Base-by-base conservation (phyloP, 2,888 invertebrate species). In the Campaea margaritaria region DNA sequence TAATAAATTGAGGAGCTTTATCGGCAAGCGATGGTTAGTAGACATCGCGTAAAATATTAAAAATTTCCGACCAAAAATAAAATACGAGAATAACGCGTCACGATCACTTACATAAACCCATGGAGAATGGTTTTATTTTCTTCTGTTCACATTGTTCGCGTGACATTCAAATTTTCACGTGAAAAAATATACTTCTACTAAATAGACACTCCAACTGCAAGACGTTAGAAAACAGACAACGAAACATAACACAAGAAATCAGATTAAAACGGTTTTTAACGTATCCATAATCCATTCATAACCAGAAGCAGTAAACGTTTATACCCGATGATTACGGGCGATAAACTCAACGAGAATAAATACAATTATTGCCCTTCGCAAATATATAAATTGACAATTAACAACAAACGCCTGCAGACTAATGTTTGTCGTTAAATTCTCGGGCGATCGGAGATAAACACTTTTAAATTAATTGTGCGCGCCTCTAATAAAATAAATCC, bases 361-460 rank as follows among this genome's bases (percentile, higher is more conserved):
- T 51, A 46, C 64, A 65, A 65, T 69, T 67, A 66, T 65, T 58
- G 62, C 49, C 57, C 56, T 62, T 65, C 39, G 61, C 68, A 68
- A 67, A 71, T 62, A 72, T 70, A 70, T 66, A 68, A 72, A 74
- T 70, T 72, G 65, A 61, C 65, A 69, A 71, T 72, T 68, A 70
- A 74, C 67, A 64, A 62, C 21, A 34, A 52, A 57, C 68, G 60
- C 66, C 65, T 55, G 16, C 48, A 62, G 65, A 67, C 60, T 64
- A 70, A 73, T 65, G 62, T 39, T 50, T 68, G 59, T 65, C 62
- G 69, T 69, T 68, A 70, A 55, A 42, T 43, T 50, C 48, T 2
- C 31, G 16, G 12, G 15, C 27, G 58, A 62, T 62, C 49, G 21
- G 50, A 60, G 63, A 65, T 56, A 55, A 53, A 41, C 57, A 57